Base-by-base conservation (phyloP, 1,140 invertebrate genomes). In the Prorops nasuta region DNA sequence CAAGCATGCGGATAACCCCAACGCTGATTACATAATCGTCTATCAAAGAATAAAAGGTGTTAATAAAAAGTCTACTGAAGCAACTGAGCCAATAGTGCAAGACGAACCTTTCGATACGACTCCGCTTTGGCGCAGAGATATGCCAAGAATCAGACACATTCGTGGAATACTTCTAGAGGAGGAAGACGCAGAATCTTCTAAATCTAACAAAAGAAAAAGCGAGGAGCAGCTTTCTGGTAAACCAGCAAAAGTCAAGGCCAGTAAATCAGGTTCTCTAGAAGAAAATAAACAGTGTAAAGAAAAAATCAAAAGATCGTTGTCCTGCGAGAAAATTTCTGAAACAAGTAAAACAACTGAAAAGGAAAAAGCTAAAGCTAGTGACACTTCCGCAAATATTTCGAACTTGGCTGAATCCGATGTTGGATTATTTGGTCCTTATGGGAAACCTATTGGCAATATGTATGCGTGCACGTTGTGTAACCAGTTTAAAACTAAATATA, bases 51-150 rank as follows among this genome's bases (percentile, higher is more conserved):
- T 77, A 44, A 78, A 74, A 39, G 66, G 71, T 3, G n/a, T 67
- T 0, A 67, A 62, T 15, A 55, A 69, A 51, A 54, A 65, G 44
- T 54, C 3, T 6, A 14, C 39, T 0, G 61, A 59, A 3, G 44
- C 43, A 0, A 2, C 38, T 0, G 59, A 64, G 3, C 66, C 75
- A 17, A 41, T 58, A 35, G 31, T 48, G 1, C 63, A 65, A 4
- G 66, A 66, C 3, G 72, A 77, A 24, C 69, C 67, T 0, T 81
- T 81, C 44, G 79, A 81, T 43, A 83, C 80, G 1, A 81, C 80
- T n/a, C 83, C 83, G 0, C 60, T 85, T 9, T 85, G 84, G 84
- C 73, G 76, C 16, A 67, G 82, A 14, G 75, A 79, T 43, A 76
- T 76, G 68, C 74, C 77, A 0, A 63, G 81, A 38, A 73, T 84